phyloP scores from a whole-genome alignment of 2,113 vertebrate species.

The Oryzias celebensis region DNA sequence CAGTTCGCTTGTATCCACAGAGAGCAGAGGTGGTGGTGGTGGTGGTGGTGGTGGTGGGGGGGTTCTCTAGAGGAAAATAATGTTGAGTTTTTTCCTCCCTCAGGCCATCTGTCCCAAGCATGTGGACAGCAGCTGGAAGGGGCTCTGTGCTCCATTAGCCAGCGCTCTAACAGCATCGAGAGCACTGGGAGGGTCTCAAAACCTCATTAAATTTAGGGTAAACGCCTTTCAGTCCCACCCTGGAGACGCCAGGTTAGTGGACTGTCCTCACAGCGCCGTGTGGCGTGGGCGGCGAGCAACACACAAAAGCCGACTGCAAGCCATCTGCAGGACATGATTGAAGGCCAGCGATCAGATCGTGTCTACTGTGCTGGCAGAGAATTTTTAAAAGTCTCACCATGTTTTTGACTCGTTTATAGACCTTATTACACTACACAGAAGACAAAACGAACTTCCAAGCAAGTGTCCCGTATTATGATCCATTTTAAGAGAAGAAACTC shows the following conservation, averaged over 20 bases:
- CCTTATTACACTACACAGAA: too few relatives aligned
- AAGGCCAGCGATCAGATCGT: slow-evolving; percentile 43
- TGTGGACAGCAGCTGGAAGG: slow-evolving; percentile 30
- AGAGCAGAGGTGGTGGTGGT: too few relatives aligned
- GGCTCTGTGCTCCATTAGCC: slow-evolving; percentile 46
- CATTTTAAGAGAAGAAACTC: too few relatives aligned
- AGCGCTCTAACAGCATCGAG: slow-evolving; percentile 37
- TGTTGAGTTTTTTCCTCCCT: not conserved
- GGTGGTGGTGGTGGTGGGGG: too few relatives aligned
- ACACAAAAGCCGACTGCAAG: slow-evolving; percentile 28
- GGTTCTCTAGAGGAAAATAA: too few relatives aligned
- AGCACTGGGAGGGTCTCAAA: slow-evolving; percentile 55
- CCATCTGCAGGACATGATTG: slow-evolving; percentile 54
- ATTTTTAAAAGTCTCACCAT: too few relatives aligned
- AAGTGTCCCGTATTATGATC: too few relatives aligned
- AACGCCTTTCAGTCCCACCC: slow-evolving; percentile 58
- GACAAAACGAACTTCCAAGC: too few relatives aligned
- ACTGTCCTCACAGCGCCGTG: slow-evolving; percentile 27
- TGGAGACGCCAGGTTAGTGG: slow-evolving; percentile 32
- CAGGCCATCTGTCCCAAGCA: slow-evolving; percentile 27
- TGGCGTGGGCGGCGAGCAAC: slow-evolving; percentile 17
- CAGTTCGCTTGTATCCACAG: too few relatives aligned
- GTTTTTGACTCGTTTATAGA: too few relatives aligned
- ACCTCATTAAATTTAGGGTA: slow-evolving; percentile 65
- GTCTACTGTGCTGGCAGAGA: slow-evolving; percentile 14